Percentiles rank a stretch among this genome's conserved stretches.
phyloP scores from a whole-genome alignment of 2,888 invertebrate genomes.

The Standfussiana lucernea region DNA sequence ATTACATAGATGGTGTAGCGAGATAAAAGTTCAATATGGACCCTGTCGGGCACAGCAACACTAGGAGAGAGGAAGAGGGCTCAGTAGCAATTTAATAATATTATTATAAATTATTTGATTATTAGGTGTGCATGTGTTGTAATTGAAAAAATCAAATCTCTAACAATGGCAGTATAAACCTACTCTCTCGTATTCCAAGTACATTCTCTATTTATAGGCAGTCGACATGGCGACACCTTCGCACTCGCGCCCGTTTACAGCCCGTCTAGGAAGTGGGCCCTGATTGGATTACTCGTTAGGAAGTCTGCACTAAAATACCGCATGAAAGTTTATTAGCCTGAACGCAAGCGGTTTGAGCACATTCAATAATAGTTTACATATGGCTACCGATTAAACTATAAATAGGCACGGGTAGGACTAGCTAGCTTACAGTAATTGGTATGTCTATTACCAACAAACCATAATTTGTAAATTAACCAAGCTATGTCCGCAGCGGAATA shows the following conservation, averaged over 20 bases:
- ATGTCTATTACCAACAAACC: not conserved
- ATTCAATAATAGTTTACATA: constrained; percentile 50
- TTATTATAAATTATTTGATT: too few species aligned
- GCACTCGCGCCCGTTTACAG: constrained; percentile 48
- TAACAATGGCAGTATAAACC: not conserved
- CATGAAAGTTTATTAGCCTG: constrained; percentile 63
- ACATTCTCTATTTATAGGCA: constrained; percentile 51
- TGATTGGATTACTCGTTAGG: constrained; percentile 64
- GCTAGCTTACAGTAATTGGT: constrained; percentile 7
- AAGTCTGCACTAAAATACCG: constrained; percentile 62
- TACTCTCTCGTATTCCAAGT: not conserved
- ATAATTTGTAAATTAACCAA: not conserved
- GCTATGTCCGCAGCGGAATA: not conserved
- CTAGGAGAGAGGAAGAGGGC: too few species aligned
- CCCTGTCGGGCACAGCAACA: too few species aligned
- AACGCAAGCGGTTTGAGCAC: constrained; percentile 30
- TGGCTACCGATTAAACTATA: constrained; percentile 23
- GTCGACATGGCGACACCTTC: constrained; percentile 46
- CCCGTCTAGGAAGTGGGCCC: constrained; percentile 59
- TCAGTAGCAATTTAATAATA: too few species aligned
- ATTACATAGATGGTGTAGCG: too few species aligned
- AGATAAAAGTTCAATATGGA: too few species aligned
- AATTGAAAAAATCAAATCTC: too few species aligned
- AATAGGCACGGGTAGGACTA: constrained; percentile 15
- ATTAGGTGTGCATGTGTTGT: too few species aligned